Base-by-base conservation (phyloP, 2,113 vertebrate genomes). In the Macaca mulatta region DNA sequence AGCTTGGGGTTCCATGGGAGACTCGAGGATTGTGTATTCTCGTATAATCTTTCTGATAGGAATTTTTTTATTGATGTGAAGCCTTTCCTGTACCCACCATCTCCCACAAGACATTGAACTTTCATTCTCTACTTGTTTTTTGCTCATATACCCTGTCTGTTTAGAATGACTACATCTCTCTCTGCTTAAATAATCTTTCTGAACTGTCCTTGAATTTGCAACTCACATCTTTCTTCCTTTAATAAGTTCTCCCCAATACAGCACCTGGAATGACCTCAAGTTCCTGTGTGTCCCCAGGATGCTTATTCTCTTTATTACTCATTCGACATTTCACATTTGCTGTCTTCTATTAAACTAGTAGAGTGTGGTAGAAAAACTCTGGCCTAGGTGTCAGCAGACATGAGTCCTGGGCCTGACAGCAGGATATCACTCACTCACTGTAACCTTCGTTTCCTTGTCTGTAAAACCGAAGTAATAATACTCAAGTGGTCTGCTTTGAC, bases 381-480 rank as follows among this genome's bases (percentile, higher is more conserved):
- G 22, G 52, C 32, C 40, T 82, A 50, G 22, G 45, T 86, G 55
- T 92, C 61, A 75, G 69, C 59, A 92, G 74, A 87, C 85, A 18
- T 8, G 35, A 64, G 74, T 17, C 45, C 61, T 92, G 81, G 67
- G 0, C 59, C 80, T 35, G 35, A 61, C 61, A 86, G 27, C 40
- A 79, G 40, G 79, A 55, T 69, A 35, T 55, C 79, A 22, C 55
- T 50, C 0, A 2, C 59, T 94, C 69, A 45, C 48, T 59, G 18
- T 86, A 97, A 91, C 64, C 87, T 92, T 86, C 7, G 18, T 89
- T 83, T 94, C 67, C 61, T 97, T 96, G 89, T 93, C 86, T 92
- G 52, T 95, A 94, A 96, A 97, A 94, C 4, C 1, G 1, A 97
- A 61, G 55, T 93, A 91, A 97, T 86, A 55, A 83, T 48, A 86